These are phyloP conservation scores for Puffinus mauretanicus DNA, from an alignment of 2,113 vertebrate species.

Conservation along the genomic window DNA sequence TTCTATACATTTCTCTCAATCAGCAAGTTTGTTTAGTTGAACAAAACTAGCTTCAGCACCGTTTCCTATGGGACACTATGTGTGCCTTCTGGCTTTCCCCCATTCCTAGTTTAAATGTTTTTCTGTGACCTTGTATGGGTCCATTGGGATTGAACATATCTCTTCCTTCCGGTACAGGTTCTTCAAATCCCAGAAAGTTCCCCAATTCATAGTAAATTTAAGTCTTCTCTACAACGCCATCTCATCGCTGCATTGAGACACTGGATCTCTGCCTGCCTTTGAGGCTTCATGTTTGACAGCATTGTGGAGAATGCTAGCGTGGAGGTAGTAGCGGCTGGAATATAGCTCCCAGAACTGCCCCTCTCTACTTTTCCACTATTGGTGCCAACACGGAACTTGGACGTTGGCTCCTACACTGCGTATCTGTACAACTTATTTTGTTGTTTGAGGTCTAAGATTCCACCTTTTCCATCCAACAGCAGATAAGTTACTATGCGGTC, in stretches of 20 bases:
- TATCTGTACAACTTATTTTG: neutral
- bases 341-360: neutral
- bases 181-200: neutral
- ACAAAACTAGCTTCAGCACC: neutral
- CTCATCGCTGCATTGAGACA: neutral
- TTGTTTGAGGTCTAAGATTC: neutral
- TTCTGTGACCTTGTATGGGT: neutral
- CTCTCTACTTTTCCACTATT: neutral
- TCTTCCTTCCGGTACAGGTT: neutral
- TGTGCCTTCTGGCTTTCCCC: neutral
- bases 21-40: neutral
- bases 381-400: neutral
- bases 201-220: neutral
- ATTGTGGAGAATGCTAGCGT: neutral
- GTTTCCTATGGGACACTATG: neutral
- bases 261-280: neutral
- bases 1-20: neutral
- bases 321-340: neutral
- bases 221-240: rapidly evolving
- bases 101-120: neutral
- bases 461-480: neutral
- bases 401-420: neutral
- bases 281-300: neutral
- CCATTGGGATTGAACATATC: neutral
- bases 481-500: neutral